Evolutionary conservation across 2,888 invertebrate species (phyloP).

Genomic region (Helicoverpa assulta): DNA sequence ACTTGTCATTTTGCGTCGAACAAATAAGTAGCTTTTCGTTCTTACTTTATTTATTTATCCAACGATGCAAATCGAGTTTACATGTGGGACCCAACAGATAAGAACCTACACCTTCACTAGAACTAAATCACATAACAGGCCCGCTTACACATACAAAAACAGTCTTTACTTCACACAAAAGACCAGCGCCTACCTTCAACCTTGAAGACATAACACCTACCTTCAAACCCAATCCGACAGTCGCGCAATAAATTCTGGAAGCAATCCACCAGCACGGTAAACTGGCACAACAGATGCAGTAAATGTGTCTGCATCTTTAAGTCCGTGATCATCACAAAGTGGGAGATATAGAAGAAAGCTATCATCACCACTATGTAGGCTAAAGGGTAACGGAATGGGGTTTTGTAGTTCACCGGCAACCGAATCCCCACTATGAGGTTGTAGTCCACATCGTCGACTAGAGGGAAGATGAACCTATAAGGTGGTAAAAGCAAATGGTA

Average conservation of each 20-base stretch:
- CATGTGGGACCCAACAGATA: too few species aligned
- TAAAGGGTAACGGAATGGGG: constrained; percentile 67
- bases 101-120: too few species aligned
- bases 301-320: constrained; percentile 79
- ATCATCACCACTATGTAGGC: constrained; percentile 70
- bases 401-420: constrained; percentile 74
- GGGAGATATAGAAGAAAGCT: constrained; percentile 74
- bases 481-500: too few species aligned
- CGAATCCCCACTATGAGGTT: constrained; percentile 76
- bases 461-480: constrained; percentile 79
- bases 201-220: too few species aligned
- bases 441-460: constrained; percentile 81
- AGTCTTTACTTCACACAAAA: too few species aligned
- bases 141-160: too few species aligned
- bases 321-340: constrained; percentile 82
- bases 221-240: constrained; percentile 67
- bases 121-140: too few species aligned
- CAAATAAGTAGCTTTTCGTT: too few species aligned
- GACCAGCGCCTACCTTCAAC: too few species aligned
- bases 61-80: too few species aligned
- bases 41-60: too few species aligned
- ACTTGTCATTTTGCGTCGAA: too few species aligned
- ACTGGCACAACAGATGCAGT: constrained; percentile 81
- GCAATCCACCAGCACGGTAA: constrained; percentile 77
- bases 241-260: constrained; percentile 77